Base-by-base conservation (phyloP, 2,888 invertebrate genomes). In the Diabrotica balteata region DNA sequence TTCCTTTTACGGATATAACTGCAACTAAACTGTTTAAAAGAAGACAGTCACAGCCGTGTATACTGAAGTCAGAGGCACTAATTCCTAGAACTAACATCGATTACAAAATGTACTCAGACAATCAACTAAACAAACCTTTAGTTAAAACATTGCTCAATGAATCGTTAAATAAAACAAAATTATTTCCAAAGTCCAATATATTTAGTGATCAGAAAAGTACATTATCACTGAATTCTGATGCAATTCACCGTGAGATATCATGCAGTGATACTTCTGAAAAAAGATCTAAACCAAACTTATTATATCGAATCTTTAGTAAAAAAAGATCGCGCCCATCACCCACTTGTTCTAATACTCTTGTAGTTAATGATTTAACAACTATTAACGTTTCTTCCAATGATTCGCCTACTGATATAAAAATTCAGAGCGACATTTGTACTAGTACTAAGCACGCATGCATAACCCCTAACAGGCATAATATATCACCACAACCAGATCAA, bases 1-100 rank as follows among this genome's bases (percentile, higher is more conserved):
- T 86, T 66, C 86, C 86, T 4, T 88, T 88, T 75, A 80, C 86
- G 42, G 86, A 87, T 42, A 69, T 80, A 59, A 69, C 65, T 50
- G 75, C 73, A 50, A 66, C 73, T 53, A 74, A 76, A 49, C 65
- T 70, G 42, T 64, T 71, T 7, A 72, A 69, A 62, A 68, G 73
- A 59, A 72, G 72, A 47, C 67, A 70, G 55, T 75, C 75, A 8
- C 72, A 75, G 22, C 75, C 75, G 4, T 75, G 73, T 45, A 47
- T 73, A 22, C 68, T 65, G 44, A 71, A 73, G 42, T 62, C 61
- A 47, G 59, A 55, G 11, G 22, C 63, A 10, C 43, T 59, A 2
- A 52, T 17, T 52, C 53, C 59, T 17, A 43, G 46, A 50, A 43
- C 58, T 11, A 44, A 44, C 8, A 57, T 46, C 2, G 68, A 65